Evolutionary conservation across 2,797 vertebrate species (phyloP).

Genomic region (Nyctalus aviator): DNA sequence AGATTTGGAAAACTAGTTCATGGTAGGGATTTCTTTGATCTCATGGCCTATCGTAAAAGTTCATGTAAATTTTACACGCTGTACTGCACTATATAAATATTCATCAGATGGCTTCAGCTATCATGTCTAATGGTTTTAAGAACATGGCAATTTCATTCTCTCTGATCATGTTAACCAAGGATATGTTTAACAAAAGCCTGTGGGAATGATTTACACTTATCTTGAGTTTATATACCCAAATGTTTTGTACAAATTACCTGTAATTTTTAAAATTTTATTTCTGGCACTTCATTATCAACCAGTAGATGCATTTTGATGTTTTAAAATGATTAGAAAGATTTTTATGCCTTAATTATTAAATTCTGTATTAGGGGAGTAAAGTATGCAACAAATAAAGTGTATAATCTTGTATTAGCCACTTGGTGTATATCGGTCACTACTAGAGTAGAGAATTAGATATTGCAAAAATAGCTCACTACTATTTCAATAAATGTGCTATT

Average conservation of each 20-base stretch:
- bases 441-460: background rate
- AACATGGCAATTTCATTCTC: background rate
- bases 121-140: constrained; percentile 9
- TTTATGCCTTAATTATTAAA: constrained; percentile 8
- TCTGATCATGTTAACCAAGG: constrained; percentile 12
- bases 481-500: background rate
- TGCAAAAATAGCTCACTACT: background rate
- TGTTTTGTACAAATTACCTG: constrained; percentile 23
- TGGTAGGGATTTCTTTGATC: constrained; percentile 34
- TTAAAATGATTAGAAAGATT: constrained; percentile 40
- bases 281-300: constrained; percentile 52
- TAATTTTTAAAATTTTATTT: constrained; percentile 8
- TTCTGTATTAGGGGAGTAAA: background rate
- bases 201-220: background rate
- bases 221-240: background rate
- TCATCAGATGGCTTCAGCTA: constrained; percentile 11
- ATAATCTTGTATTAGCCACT: background rate
- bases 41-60: constrained; percentile 46
- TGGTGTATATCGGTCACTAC: background rate
- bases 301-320: background rate
- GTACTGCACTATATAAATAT: constrained; percentile 8
- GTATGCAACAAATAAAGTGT: background rate
- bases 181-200: constrained; percentile 31
- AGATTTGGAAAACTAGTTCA: constrained; percentile 26
- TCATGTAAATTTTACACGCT: constrained; percentile 46